Conservation (phyloP, 1,140 invertebrate genomes). For the Drosophila bipectinata region DNA sequence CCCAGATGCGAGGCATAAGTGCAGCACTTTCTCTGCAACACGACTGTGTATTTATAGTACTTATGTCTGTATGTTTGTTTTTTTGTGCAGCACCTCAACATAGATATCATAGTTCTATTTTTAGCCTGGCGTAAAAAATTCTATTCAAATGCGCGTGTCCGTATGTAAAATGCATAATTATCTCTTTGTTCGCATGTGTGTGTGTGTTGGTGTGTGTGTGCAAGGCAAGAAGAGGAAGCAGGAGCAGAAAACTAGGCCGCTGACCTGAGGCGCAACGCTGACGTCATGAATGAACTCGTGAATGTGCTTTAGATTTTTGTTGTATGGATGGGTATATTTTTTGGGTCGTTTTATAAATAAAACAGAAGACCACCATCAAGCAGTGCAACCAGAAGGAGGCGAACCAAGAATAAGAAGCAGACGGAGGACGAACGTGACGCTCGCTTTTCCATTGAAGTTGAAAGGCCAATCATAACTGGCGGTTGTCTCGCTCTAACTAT, state of each 20-base stretch:
- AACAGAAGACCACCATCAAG: conserved; percentile 44
- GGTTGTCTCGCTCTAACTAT: background rate
- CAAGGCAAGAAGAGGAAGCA: conserved; percentile 4
- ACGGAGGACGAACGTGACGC: conserved; percentile 53
- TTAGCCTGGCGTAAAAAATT: conserved; percentile 67
- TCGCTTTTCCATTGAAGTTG: conserved; percentile 27
- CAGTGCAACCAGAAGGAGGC: conserved; percentile 23
- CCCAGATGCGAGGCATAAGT: conserved; percentile 9
- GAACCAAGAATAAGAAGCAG: background rate
- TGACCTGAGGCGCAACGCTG: conserved; percentile 78
- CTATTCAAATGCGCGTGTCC: conserved; percentile 31
- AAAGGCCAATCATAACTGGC: conserved; percentile 30
- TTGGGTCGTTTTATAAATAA: conserved; percentile 51
- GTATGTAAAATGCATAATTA: conserved; percentile 56
- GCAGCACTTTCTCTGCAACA: conserved; percentile 12
- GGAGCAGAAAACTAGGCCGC: conserved; percentile 75
- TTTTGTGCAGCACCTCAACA: conserved; percentile 46
- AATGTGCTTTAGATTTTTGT: conserved; percentile 53
- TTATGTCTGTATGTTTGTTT: conserved; percentile 17
- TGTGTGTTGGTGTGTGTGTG: conserved; percentile 19
- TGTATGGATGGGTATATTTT: background rate
- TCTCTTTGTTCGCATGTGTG: conserved; percentile 15
- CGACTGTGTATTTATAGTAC: background rate
- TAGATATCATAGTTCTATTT: conserved; percentile 72
- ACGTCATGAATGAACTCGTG: conserved; percentile 83